These are phyloP conservation scores for Mastomys natalensis DNA, from an alignment of 2,113 vertebrate species.

Conservation along the genomic window DNA sequence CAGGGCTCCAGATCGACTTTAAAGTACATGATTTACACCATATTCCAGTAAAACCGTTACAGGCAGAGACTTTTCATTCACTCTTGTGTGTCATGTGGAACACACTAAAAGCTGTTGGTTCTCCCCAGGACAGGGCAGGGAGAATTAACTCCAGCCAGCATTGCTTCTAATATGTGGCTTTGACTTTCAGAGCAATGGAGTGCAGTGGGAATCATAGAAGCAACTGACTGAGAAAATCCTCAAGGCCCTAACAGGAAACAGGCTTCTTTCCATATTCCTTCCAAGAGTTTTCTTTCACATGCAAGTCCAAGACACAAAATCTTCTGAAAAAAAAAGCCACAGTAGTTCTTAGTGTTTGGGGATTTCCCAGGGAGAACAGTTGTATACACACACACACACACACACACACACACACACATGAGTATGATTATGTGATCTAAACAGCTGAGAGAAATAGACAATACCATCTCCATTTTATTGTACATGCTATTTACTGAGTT, in stretches of 20 bases:
- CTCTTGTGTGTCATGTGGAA: conserved; percentile 41
- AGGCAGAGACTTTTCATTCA: conserved; percentile 63
- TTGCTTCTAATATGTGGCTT: conserved; percentile 70
- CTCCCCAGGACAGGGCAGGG: conserved; percentile 67
- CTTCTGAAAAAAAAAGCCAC: conserved; percentile 67
- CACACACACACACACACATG: background rate
- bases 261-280: conserved; percentile 69
- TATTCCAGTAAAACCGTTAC: conserved; percentile 70
- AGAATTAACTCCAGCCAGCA: conserved; percentile 72
- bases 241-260: conserved; percentile 67
- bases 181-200: conserved; percentile 65
- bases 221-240: conserved; percentile 66
- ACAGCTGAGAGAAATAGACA: conserved; percentile 79
- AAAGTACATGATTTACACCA: conserved; percentile 77
- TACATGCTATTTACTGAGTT: conserved; percentile 89
- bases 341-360: conserved; percentile 77
- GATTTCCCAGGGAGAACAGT: conserved; percentile 82
- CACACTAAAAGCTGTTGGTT: background rate
- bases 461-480: conserved; percentile 84
- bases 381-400: background rate
- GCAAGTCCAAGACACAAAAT: conserved; percentile 67
- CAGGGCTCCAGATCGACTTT: conserved; percentile 64
- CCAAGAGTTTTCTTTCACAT: conserved; percentile 70
- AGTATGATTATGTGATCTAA: conserved; percentile 83
- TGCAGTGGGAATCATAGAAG: conserved; percentile 63